A percentile compares a stretch with the other conserved stretches of the same genome.
Conservation (phyloP, 2,888 invertebrate species). For the Caenorhabditis virilis region DNA sequence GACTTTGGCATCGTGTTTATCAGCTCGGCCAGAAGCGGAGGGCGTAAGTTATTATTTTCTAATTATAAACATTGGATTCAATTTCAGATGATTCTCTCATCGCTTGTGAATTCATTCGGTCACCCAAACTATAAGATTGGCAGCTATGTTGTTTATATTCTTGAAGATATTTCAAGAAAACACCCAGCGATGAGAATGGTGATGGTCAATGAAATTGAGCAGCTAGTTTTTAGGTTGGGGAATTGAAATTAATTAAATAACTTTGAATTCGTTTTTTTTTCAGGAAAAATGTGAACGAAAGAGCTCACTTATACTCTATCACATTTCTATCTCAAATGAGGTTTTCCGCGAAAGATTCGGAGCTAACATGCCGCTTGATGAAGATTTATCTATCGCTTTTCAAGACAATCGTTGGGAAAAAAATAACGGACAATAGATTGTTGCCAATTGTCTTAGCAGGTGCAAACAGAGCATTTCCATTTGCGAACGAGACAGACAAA, state of each 20-base stretch:
- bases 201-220: constrained; percentile 85
- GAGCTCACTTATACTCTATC: constrained; percentile 89
- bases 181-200: constrained; percentile 91
- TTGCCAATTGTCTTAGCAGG: constrained; percentile 84
- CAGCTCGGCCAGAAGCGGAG: constrained; percentile 83
- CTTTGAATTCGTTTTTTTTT: constrained; percentile 48
- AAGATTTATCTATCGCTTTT: constrained; percentile 93
- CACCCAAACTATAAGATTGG: constrained; percentile 88
- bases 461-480: constrained; percentile 84
- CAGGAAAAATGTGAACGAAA: constrained; percentile 81
- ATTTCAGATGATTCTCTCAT: constrained; percentile 74
- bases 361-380: constrained; percentile 79
- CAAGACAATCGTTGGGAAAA: constrained; percentile 75
- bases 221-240: constrained; percentile 78
- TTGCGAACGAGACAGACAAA: constrained; percentile 75
- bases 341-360: constrained; percentile 70
- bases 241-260: not conserved
- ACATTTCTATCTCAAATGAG: constrained; percentile 88
- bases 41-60: constrained; percentile 73
- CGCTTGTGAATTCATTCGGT: constrained; percentile 91
- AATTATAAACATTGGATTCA: not conserved
- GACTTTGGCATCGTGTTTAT: constrained; percentile 78
- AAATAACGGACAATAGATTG: constrained; percentile 83
- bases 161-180: constrained; percentile 81
- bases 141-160: constrained; percentile 83